These are phyloP conservation scores for Sakesphorus luctuosus DNA, from an alignment of 2,113 vertebrate species.

Conservation along the genomic window DNA sequence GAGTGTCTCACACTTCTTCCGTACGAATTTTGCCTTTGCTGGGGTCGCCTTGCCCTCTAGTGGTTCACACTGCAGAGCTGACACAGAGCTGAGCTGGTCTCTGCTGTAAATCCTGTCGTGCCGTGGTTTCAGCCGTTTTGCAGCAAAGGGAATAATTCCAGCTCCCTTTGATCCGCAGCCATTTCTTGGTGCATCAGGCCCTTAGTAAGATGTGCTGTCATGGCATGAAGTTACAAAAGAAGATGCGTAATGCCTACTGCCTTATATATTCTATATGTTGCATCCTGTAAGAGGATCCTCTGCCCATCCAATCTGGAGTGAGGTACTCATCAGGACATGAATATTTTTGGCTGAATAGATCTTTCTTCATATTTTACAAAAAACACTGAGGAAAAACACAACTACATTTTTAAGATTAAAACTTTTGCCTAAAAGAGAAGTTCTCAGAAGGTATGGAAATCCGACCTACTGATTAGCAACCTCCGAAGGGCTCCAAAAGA, in stretches of 20 bases:
- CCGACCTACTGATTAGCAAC: background rate
- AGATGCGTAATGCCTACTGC: background rate
- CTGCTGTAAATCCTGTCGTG: background rate
- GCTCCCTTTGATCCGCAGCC: background rate
- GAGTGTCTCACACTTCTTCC: rapidly evolving
- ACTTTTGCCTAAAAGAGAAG: background rate
- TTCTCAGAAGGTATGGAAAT: background rate
- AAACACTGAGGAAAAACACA: background rate
- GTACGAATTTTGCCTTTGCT: background rate
- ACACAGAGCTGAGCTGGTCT: background rate
- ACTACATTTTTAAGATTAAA: background rate
- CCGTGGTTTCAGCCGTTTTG: rapidly evolving
- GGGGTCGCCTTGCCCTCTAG: conserved; percentile 50
- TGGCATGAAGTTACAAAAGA: background rate
- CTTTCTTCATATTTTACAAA: background rate
- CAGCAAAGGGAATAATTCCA: background rate
- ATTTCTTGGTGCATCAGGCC: background rate
- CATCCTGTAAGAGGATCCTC: background rate
- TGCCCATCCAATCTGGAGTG: background rate
- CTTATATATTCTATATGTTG: too few species aligned
- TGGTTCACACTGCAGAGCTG: background rate
- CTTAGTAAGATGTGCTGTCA: background rate
- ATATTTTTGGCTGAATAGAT: background rate
- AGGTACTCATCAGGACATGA: background rate
- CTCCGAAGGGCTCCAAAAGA: background rate